Evolutionary conservation across 2,888 invertebrate genomes (phyloP).

Genomic region (Poecilus cupreus): DNA sequence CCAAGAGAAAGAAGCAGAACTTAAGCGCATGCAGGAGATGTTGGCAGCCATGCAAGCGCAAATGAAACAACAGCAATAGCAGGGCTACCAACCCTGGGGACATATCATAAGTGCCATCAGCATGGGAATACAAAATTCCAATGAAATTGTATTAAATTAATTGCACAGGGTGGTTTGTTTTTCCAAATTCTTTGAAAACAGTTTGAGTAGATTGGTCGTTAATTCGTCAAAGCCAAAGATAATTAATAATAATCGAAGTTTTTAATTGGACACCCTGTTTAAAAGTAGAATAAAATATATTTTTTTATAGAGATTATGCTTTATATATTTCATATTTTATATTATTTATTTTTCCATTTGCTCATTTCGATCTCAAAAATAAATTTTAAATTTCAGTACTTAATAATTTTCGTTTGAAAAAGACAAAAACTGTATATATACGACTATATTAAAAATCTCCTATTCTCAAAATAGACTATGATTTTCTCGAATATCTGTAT

Average conservation of each 20-base stretch:
- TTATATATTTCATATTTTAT: not conserved
- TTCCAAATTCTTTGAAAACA: too few species aligned
- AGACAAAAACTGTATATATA: too few species aligned
- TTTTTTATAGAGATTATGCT: not conserved
- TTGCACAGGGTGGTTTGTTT: not conserved
- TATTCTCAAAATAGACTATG: not conserved
- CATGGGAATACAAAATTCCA: not conserved
- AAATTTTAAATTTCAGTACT: not conserved
- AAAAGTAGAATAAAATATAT: not conserved
- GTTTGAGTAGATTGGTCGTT: too few species aligned
- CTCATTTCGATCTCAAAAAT: not conserved
- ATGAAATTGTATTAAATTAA: not conserved
- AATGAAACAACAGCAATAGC: slow-evolving; percentile 81
- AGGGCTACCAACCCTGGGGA: not conserved
- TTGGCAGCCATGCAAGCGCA: slow-evolving; percentile 96
- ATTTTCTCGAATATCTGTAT: not conserved
- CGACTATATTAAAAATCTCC: too few species aligned
- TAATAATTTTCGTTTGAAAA: too few species aligned
- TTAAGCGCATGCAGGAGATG: slow-evolving; percentile 97
- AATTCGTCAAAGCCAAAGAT: too few species aligned
- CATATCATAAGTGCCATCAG: slow-evolving; percentile 49
- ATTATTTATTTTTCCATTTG: not conserved
- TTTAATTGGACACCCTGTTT: not conserved
- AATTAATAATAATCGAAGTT: not conserved
- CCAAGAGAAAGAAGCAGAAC: slow-evolving; percentile 93